Conservation (phyloP, 1,140 invertebrate species). For the Tetragnatha versicolor region DNA sequence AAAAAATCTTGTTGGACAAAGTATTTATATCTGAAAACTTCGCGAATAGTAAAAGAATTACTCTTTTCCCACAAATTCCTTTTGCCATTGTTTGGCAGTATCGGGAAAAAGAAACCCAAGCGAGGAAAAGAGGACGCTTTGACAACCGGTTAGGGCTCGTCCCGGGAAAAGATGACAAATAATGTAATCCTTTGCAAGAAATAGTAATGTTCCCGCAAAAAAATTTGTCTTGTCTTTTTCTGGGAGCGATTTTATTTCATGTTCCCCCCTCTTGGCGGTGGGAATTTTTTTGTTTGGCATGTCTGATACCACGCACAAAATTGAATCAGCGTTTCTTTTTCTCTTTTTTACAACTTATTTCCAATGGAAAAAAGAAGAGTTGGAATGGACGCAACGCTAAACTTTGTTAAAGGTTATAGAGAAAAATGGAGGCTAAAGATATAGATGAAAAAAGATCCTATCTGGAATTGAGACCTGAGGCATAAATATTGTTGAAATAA, state of each 20-base stretch:
- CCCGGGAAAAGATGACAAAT: not conserved
- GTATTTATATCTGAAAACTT: too few species aligned
- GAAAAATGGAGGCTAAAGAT: not conserved
- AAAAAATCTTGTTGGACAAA: too few species aligned
- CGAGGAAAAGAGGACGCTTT: not conserved
- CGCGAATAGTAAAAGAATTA: too few species aligned
- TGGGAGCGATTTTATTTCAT: not conserved
- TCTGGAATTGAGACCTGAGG: not conserved
- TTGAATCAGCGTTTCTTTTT: not conserved
- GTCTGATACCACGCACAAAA: slow-evolving; percentile 1
- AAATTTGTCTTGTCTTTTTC: not conserved
- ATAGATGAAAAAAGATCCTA: not conserved
- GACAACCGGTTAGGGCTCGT: slow-evolving; percentile 16
- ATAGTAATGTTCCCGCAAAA: not conserved
- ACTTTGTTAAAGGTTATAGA: slow-evolving; percentile 16
- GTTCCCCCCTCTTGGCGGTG: not conserved
- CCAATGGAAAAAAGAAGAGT: slow-evolving; percentile 5
- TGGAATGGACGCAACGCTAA: not conserved
- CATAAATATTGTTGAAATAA: slow-evolving; percentile 6
- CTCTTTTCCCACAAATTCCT: too few species aligned
- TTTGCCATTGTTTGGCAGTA: not conserved
- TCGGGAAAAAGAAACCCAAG: not conserved
- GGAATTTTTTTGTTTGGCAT: not conserved
- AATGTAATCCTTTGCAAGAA: not conserved
- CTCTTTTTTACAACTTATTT: not conserved